Conservation (phyloP, 2,113 vertebrate species). For the Coregonus clupeaformis region DNA sequence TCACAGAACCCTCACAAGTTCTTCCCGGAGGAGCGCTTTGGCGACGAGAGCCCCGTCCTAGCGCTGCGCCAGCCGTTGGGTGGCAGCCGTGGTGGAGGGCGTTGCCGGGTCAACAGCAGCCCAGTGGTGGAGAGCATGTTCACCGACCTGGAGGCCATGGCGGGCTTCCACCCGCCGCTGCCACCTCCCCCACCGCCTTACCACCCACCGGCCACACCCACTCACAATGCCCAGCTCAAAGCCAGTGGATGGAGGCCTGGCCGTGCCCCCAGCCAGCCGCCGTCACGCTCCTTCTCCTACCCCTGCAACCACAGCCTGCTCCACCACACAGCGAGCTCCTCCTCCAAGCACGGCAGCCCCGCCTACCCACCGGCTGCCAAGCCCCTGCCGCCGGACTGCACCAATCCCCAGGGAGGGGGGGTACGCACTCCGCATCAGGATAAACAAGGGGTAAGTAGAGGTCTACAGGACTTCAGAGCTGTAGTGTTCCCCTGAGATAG, state of each 20-base stretch:
- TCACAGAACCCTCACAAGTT: conserved; percentile 89
- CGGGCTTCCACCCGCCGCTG: conserved; percentile 84
- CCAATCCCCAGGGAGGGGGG: conserved; percentile 64
- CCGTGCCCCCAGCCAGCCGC: conserved; percentile 79
- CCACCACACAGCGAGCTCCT: conserved; percentile 66
- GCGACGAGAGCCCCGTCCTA: conserved; percentile 86
- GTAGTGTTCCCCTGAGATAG: neutral
- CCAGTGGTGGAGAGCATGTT: conserved; percentile 83
- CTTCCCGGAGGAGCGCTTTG: conserved; percentile 88
- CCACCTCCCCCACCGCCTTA: conserved; percentile 86
- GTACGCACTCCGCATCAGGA: conserved; percentile 71
- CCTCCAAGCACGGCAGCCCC: conserved; percentile 75
- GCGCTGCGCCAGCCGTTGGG: conserved; percentile 74
- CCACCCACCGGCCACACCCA: conserved; percentile 81
- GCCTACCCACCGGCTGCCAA: conserved; percentile 70
- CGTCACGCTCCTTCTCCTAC: conserved; percentile 86
- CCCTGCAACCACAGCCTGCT: conserved; percentile 83
- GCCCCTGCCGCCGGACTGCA: conserved; percentile 79
- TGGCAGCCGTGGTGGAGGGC: conserved; percentile 41
- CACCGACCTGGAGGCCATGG: conserved; percentile 84
- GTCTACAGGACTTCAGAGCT: neutral
- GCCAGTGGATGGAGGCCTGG: conserved; percentile 78
- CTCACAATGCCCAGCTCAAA: conserved; percentile 79
- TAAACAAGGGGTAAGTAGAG: conserved; percentile 77
- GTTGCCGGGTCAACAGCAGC: conserved; percentile 84